These are phyloP conservation scores for Thalassaphorura encarpata DNA, from an alignment of 1,140 invertebrate species.

Conservation along the genomic window DNA sequence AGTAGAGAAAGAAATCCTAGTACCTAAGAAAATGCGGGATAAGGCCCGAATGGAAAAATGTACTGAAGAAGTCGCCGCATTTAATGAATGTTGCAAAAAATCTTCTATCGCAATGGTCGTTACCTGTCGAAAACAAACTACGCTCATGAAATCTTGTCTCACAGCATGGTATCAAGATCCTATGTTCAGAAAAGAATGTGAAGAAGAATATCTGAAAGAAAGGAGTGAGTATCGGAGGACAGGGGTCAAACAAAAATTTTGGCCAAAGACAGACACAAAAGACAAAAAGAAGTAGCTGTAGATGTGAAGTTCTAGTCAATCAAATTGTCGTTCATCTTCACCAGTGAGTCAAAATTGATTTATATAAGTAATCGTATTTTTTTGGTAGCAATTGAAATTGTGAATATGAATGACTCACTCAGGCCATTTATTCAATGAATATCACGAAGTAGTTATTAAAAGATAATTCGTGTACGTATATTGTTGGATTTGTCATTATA, in stretches of 20 bases:
- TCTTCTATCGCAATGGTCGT: conserved; percentile 55
- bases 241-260: conserved; percentile 44
- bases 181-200: conserved; percentile 60
- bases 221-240: conserved; percentile 68
- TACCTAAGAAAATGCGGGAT: conserved; percentile 74
- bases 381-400: no score
- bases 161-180: conserved; percentile 63
- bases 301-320: neutral
- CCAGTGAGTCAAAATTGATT: no score
- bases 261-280: neutral
- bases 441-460: no score
- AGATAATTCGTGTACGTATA: no score
- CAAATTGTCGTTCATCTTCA: no score
- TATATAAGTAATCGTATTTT: no score
- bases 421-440: no score
- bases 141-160: conserved; percentile 56
- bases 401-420: no score
- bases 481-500: no score
- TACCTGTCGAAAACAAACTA: conserved; percentile 61
- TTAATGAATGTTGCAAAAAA: conserved; percentile 64
- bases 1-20: conserved; percentile 72
- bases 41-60: conserved; percentile 67
- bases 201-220: conserved; percentile 66
- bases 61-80: conserved; percentile 54
- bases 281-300: neutral